phyloP scores from a whole-genome alignment of 2,113 vertebrate species.

The Acrocephalus arundinaceus region DNA sequence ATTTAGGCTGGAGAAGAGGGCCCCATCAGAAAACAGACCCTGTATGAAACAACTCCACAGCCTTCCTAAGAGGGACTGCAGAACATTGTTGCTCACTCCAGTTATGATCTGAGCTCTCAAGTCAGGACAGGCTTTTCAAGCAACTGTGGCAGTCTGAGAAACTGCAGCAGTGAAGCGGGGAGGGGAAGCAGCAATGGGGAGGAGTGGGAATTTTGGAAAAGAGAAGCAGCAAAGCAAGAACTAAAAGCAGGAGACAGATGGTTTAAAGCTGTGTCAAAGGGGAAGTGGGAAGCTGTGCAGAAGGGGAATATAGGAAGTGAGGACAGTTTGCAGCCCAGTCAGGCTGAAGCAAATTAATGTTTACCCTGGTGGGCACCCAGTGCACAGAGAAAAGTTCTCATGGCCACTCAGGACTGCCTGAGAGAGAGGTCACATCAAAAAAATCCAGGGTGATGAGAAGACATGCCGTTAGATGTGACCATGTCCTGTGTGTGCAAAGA shows the following conservation, averaged over 20 bases:
- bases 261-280: background rate
- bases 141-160: background rate
- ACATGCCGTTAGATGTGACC: background rate
- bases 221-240: constrained; percentile 36
- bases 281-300: constrained; percentile 7
- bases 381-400: background rate
- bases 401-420: background rate
- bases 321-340: background rate
- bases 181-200: background rate
- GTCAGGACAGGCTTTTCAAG: background rate
- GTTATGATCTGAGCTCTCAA: background rate
- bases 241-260: constrained; percentile 13
- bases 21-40: background rate
- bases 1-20: background rate
- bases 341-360: background rate
- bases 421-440: background rate
- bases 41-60: background rate
- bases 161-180: background rate
- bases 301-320: background rate
- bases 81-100: background rate
- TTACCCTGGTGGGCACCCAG: background rate
- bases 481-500: background rate
- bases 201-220: background rate
- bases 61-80: background rate
- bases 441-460: background rate